These are phyloP conservation scores for Brevimyrus niger DNA, from an alignment of 2,113 vertebrate genomes.

Conservation along the genomic window DNA sequence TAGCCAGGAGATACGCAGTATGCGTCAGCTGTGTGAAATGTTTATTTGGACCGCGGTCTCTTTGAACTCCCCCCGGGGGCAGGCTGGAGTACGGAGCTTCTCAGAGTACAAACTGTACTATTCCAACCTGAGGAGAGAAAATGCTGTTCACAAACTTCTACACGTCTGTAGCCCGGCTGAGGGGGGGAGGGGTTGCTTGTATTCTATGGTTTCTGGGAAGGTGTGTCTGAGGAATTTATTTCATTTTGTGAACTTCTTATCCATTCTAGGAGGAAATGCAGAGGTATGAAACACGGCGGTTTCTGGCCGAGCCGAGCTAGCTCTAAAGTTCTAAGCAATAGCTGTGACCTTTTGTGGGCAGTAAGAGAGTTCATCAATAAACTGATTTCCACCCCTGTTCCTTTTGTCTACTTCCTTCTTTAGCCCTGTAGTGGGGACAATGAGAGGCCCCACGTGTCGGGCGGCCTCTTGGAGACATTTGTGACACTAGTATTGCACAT, in stretches of 20 bases:
- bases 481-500: background rate
- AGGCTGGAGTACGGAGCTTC: background rate
- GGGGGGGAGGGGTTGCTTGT: background rate
- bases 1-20: background rate
- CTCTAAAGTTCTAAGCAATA: conserved; percentile 45
- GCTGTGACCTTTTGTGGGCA: conserved; percentile 41
- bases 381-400: conserved; percentile 37
- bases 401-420: conserved; percentile 11
- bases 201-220: background rate
- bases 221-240: background rate
- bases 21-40: conserved; percentile 14
- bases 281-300: background rate
- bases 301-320: conserved; percentile 33
- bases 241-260: background rate
- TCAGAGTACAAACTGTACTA: background rate
- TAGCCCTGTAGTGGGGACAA: background rate
- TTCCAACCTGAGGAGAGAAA: background rate
- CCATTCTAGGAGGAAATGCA: background rate
- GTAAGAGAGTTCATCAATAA: conserved; percentile 54
- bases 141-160: background rate
- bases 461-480: background rate
- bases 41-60: background rate
- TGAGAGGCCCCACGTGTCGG: background rate
- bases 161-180: background rate
- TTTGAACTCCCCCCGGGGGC: background rate